Base-by-base conservation (phyloP, 2,113 vertebrate species). In the Esox niger region DNA sequence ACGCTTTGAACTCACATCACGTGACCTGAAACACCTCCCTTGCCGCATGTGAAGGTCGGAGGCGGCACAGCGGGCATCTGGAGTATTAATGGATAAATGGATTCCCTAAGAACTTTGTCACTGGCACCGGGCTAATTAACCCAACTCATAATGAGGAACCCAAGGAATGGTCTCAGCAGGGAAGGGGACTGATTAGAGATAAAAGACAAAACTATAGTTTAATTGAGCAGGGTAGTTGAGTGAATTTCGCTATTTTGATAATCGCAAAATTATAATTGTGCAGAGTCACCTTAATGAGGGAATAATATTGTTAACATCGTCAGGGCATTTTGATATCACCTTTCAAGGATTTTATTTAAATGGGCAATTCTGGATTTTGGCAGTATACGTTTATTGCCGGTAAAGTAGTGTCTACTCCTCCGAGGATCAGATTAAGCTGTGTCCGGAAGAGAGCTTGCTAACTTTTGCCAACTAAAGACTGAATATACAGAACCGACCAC, bases 81-180 rank as follows among this genome's bases (percentile, higher is more conserved):
- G 67, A 68, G 69, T 80, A n/a, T n/a, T n/a, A 78, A 84, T 86
- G 75, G 79, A 74, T 55, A 78, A 84, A 83, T 85, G 49, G 76
- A 88, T 83, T 87, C 85, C 87, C 87, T 70, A 64, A 84, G 90
- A 87, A 80, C 67, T 82, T 68, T 58, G 49, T 31, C 64, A 47
- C 26, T 31, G 68, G 61, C 63, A 71, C 62, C 62, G 65, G 73
- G 70, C 84, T 88, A 86, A 91, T 91, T 90, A 88, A 73, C 62
- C 65, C 74, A 64, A 64, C 70, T 83, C 81, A 90, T 88, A 83
- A 88, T 72, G 77, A 86, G 66, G 69, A 77, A 74, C 81, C 77
- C 67, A 26, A 74, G 76, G 78, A 85, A 78, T 63, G 71, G 70
- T 83, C 85, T 84, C 88, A 69, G 80, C 25, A 60, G 54, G 38